Evolutionary conservation across 1,140 invertebrate genomes (phyloP).

Genomic region (Onthophagus taurus): DNA sequence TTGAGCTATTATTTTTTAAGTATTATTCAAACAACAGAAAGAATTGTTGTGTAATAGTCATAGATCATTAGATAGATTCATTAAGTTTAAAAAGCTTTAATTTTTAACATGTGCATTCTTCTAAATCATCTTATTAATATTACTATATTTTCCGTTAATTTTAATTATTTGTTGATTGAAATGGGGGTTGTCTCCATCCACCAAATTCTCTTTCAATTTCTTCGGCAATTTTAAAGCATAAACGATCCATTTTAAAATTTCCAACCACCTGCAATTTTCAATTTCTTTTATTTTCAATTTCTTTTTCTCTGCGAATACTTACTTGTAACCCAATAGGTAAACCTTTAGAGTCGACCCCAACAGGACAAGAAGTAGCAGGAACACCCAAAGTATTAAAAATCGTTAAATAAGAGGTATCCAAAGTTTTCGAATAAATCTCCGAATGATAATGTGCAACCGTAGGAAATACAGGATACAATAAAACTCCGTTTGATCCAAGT

Average conservation of each 20-base stretch:
- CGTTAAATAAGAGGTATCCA: constrained; percentile 85
- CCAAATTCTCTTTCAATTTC: neutral
- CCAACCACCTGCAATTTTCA: neutral
- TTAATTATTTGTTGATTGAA: too few relatives aligned
- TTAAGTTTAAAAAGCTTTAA: too few relatives aligned
- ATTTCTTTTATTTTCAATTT: neutral
- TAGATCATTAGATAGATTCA: too few relatives aligned
- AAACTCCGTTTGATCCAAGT: constrained; percentile 74
- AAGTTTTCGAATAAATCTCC: constrained; percentile 70
- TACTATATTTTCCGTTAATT: too few relatives aligned
- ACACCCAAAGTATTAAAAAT: constrained; percentile 86
- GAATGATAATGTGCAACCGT: constrained; percentile 81
- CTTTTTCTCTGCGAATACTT: neutral
- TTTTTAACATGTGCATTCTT: too few relatives aligned
- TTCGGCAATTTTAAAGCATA: neutral
- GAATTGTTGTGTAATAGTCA: too few relatives aligned
- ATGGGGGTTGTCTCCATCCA: neutral
- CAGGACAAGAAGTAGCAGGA: constrained; percentile 76
- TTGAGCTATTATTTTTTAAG: too few relatives aligned
- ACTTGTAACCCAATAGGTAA: constrained; percentile 84
- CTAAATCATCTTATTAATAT: too few relatives aligned
- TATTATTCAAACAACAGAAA: too few relatives aligned
- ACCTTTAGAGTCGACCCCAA: constrained; percentile 75
- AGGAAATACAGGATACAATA: constrained; percentile 87
- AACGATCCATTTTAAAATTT: neutral